Conservation (phyloP, 2,113 vertebrate genomes). For the Cochlearius cochlearius region DNA sequence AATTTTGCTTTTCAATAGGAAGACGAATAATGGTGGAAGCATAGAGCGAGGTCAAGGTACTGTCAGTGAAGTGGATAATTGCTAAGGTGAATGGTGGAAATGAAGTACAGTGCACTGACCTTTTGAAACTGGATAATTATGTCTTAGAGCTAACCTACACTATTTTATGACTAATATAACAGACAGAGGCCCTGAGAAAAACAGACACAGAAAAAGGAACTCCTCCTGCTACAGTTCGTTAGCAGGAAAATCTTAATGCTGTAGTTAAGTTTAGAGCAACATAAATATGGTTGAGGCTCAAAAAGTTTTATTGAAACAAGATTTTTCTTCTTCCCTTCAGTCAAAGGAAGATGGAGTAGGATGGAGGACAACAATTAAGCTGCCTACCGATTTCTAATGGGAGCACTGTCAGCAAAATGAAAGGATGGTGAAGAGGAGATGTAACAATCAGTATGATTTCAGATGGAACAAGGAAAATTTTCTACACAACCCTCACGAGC, state of each 20-base stretch:
- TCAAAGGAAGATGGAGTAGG: neutral
- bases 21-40: neutral
- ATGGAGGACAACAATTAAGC: neutral
- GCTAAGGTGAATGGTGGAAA: neutral
- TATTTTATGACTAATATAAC: neutral
- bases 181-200: neutral
- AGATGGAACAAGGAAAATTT: neutral
- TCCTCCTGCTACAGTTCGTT: neutral
- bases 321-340: neutral
- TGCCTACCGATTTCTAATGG: neutral
- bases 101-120: neutral
- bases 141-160: neutral
- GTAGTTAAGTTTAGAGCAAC: neutral
- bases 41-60: neutral
- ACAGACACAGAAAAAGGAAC: neutral
- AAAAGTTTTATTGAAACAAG: neutral
- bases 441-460: neutral
- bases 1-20: neutral
- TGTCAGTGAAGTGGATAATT: neutral
- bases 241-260: neutral
- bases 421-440: neutral
- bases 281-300: neutral
- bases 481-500: rapidly evolving
- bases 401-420: neutral
- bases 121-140: neutral